These are phyloP conservation scores for Leucophenga maculata DNA, from an alignment of 2,888 invertebrate genomes.

Conservation along the genomic window DNA sequence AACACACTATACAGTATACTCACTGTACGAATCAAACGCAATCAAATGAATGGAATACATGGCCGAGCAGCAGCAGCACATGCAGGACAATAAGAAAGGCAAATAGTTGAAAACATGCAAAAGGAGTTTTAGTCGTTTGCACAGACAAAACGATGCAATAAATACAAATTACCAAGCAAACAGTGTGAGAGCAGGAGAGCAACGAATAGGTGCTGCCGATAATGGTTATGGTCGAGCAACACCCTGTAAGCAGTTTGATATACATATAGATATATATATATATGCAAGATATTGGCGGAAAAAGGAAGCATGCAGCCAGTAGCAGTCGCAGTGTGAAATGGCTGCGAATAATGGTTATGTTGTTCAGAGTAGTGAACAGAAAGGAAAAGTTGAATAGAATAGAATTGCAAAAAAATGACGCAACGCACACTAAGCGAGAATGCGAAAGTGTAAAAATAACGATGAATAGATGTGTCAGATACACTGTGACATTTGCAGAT, in stretches of 20 bases:
- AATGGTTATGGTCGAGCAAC: conserved; percentile 55
- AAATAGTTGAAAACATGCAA: conserved; percentile 52
- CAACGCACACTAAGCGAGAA: conserved; percentile 14
- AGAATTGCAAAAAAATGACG: conserved; percentile 19
- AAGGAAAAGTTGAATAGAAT: conserved; percentile 15
- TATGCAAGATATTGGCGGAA: background rate
- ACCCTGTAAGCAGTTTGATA: background rate
- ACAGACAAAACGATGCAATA: conserved; percentile 68
- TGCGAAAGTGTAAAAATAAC: conserved; percentile 25
- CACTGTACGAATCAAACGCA: background rate
- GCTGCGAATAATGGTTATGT: conserved; percentile 58
- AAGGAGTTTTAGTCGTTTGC: conserved; percentile 64
- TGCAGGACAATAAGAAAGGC: background rate
- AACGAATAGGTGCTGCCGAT: conserved; percentile 58
- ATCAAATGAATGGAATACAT: conserved; percentile 10
- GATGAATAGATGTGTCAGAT: conserved; percentile 16
- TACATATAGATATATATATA: background rate
- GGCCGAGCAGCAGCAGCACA: background rate
- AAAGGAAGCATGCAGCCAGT: conserved; percentile 42
- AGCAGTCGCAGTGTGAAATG: conserved; percentile 52
- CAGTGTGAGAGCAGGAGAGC: conserved; percentile 24
- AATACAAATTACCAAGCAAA: conserved; percentile 61
- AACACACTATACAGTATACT: background rate
- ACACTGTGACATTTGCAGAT: too few relatives aligned
- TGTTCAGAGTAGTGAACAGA: conserved; percentile 8